Base-by-base conservation (phyloP, 2,113 vertebrate genomes). In the Xiphophorus hellerii region DNA sequence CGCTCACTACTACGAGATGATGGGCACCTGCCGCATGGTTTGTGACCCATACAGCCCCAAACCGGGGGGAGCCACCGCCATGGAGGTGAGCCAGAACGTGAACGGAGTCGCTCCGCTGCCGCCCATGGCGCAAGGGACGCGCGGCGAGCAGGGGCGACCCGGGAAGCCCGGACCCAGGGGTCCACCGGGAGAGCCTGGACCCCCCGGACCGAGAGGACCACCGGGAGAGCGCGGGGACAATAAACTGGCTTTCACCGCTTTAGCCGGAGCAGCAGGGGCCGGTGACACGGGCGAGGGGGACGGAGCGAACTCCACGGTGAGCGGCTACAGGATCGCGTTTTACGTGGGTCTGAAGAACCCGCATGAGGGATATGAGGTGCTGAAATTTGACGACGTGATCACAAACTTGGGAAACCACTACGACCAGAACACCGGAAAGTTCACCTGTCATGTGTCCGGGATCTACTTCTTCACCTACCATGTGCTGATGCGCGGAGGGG, bases 321-420 rank as follows among this genome's bases (percentile, higher is more conserved):
- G 74, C 69, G 92, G 92, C 8, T 94, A 92, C 67, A 94, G 94
- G 90, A 96, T 97, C 85, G 96, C 96, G 2, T 97, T 98, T 87
- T 97, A 97, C 80, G 97, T 97, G 48, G 97, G 96, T 31, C 93
- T 98, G 63, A 98, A 97, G 92, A 97, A 96, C 71, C 97, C 96
- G 0, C 94, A 95, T 27, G 94, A 95, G 79, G 94, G 94, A 17
- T 95, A 95, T 13, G 94, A 95, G 84, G 94, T 95, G 75, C 82
- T 95, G 2, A 93, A 90, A 85, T 95, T 95, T 60, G 94, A 95
- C 86, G 94, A 95, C 83, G 93, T 95, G 68, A 93, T 95, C 25
- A 95, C 94, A 58, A 95, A 95, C 90, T 78, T 94, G 83, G 94
- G 94, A 66, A 91, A 93, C 81, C 90, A 92, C 71, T 95, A 95